These are phyloP conservation scores for Eulemur rubriventer DNA, from an alignment of 2,797 vertebrate species.

Conservation along the genomic window DNA sequence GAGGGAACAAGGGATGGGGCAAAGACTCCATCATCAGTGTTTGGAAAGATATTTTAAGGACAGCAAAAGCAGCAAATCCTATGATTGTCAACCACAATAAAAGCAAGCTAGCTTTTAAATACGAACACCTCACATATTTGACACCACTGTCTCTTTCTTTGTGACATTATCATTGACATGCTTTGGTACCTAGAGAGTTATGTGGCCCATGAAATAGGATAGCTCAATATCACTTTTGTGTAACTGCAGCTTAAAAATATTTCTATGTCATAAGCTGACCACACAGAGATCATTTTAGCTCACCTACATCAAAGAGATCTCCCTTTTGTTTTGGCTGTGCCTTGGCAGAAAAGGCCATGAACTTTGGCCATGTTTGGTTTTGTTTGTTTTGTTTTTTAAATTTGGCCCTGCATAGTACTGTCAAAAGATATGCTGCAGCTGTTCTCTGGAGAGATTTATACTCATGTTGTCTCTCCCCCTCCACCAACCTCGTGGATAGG, in stretches of 20 bases:
- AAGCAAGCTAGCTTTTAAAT: neutral
- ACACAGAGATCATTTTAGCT: slow-evolving; percentile 35
- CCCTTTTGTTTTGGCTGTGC: slow-evolving; percentile 36
- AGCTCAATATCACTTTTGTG: neutral
- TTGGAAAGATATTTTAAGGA: slow-evolving; percentile 39
- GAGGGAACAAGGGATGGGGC: neutral
- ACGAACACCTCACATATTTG: neutral
- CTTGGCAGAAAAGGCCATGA: slow-evolving; percentile 19
- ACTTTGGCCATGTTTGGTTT: slow-evolving; percentile 29
- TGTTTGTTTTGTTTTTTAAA: slow-evolving; percentile 17
- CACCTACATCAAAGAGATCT: slow-evolving; percentile 52
- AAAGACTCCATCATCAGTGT: neutral
- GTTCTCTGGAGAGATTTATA: slow-evolving; percentile 43
- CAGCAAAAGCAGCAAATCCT: neutral
- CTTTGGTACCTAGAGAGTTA: slow-evolving; percentile 8
- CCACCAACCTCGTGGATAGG: neutral
- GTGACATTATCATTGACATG: neutral
- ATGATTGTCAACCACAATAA: neutral
- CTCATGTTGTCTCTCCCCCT: neutral
- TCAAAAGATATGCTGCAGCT: slow-evolving; percentile 3
- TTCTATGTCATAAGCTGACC: neutral
- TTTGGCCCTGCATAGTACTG: neutral
- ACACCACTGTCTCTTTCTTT: neutral
- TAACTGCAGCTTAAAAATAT: neutral
- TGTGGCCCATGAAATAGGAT: neutral